Evolutionary conservation across 23 tunicate genomes (phyloP).

Genomic region (Styela plicata): DNA sequence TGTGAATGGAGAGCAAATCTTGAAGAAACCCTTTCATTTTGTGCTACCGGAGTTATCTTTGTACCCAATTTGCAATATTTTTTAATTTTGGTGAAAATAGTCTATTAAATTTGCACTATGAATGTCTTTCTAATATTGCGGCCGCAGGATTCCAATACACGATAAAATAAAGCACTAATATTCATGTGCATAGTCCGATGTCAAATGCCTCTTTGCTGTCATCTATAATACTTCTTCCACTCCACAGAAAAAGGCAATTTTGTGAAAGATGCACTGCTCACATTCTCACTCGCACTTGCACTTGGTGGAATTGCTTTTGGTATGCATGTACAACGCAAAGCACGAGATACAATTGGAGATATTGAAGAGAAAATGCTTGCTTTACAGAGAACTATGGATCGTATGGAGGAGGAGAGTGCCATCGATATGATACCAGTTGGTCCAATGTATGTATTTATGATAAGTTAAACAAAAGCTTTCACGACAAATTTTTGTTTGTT

Average conservation of each 20-base stretch:
- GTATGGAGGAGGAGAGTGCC: constrained; percentile 61
- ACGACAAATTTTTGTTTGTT: background rate
- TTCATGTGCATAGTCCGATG: too few relatives aligned
- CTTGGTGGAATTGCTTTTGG: constrained; percentile 62
- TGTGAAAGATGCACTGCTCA: constrained; percentile 64
- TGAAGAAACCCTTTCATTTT: too few relatives aligned
- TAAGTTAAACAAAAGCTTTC: background rate
- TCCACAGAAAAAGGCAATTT: constrained; percentile 57
- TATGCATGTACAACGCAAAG: constrained; percentile 65
- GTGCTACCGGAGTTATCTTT: too few relatives aligned
- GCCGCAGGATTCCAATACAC: too few relatives aligned
- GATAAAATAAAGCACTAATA: too few relatives aligned
- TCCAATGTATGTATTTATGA: background rate
- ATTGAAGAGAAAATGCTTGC: constrained; percentile 68
- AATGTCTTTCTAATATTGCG: too few relatives aligned
- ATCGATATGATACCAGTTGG: constrained; percentile 7
- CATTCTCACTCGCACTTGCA: constrained; percentile 64
- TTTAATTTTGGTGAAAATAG: too few relatives aligned
- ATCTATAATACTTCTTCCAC: too few relatives aligned
- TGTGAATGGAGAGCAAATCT: too few relatives aligned
- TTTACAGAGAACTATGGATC: constrained; percentile 46
- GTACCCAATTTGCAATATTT: too few relatives aligned
- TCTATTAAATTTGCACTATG: too few relatives aligned
- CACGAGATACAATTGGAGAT: constrained; percentile 33
- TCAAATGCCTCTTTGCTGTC: too few relatives aligned